Evolutionary conservation across 2,113 vertebrate genomes (phyloP).

Genomic region (Apus apus): DNA sequence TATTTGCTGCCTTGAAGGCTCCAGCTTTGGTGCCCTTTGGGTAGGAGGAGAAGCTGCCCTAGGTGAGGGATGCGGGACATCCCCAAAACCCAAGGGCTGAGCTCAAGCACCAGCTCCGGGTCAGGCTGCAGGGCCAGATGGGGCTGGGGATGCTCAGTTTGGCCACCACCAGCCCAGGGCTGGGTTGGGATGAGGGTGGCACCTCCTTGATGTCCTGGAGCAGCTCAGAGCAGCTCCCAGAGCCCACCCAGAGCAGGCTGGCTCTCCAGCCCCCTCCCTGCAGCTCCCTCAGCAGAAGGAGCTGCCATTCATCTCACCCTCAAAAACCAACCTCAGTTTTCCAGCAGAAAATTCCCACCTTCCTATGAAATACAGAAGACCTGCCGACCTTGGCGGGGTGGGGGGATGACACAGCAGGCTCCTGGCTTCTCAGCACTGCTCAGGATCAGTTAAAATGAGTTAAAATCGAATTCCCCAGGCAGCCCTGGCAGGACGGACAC

Average conservation of each 20-base stretch:
- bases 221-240: too few relatives aligned
- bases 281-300: accelerated
- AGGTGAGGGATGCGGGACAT: not conserved
- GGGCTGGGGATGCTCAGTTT: not conserved
- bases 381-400: not conserved
- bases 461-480: not conserved
- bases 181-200: not conserved
- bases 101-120: accelerated
- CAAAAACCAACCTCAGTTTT: not conserved
- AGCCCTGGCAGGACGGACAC: not conserved
- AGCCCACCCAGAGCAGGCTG: not conserved
- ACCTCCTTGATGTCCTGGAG: not conserved
- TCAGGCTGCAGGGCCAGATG: not conserved
- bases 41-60: not conserved
- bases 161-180: not conserved
- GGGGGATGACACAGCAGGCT: too few relatives aligned
- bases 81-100: not conserved
- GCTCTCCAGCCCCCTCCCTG: not conserved
- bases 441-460: not conserved
- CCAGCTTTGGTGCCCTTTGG: not conserved
- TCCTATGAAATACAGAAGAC: not conserved
- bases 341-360: not conserved
- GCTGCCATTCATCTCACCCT: accelerated
- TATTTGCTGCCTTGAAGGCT: not conserved
- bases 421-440: not conserved